Percentiles rank a stretch among this genome's conserved stretches.
Evolutionary conservation across 2,888 invertebrate species (phyloP).

Genomic region (Tetramorium bicarinatum): DNA sequence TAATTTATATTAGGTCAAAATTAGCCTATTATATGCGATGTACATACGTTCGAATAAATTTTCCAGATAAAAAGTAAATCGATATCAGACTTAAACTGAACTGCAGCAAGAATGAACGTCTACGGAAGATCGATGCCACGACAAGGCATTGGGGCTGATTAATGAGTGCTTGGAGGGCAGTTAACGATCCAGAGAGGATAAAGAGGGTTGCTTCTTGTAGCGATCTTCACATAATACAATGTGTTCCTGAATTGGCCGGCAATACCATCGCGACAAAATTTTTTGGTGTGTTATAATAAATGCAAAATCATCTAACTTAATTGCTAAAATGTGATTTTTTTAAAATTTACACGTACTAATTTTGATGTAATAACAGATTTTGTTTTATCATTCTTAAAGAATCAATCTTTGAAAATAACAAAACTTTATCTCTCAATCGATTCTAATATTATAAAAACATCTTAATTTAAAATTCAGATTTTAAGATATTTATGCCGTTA

Average conservation of each 20-base stretch:
- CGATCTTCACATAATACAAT: conserved; percentile 37
- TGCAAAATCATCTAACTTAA: neutral
- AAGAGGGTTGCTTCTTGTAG: conserved; percentile 49
- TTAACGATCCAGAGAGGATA: conserved; percentile 60
- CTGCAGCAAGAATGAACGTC: conserved; percentile 31
- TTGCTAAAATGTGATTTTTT: neutral
- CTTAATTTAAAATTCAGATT: neutral
- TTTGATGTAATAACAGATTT: neutral
- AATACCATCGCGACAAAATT: conserved; percentile 12
- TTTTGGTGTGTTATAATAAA: neutral
- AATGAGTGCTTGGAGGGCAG: conserved; percentile 53
- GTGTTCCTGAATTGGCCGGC: conserved; percentile 10
- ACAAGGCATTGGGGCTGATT: conserved; percentile 58
- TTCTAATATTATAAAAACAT: neutral
- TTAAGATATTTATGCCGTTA: neutral
- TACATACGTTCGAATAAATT: neutral
- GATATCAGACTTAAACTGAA: conserved; percentile 25
- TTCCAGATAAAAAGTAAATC: conserved; percentile 20
- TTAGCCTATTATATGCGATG: neutral
- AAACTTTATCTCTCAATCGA: neutral
- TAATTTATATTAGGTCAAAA: neutral
- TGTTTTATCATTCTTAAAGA: neutral
- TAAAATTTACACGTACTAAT: neutral
- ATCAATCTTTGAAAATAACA: neutral
- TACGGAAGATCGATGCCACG: conserved; percentile 37